Conservation (phyloP, 1,140 invertebrate species). For the Magallana angulata region DNA sequence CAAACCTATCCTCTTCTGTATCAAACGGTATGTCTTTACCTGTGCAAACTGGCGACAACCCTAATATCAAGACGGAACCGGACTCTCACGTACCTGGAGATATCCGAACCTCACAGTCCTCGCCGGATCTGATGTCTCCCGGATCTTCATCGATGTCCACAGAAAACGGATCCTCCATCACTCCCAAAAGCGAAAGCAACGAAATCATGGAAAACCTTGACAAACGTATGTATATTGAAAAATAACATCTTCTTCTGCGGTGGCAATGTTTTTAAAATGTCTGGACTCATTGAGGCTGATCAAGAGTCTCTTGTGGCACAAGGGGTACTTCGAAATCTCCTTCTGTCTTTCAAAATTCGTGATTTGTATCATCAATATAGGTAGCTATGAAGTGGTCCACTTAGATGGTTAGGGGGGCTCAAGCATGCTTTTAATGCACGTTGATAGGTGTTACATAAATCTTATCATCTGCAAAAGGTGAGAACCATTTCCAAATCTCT, state of each 20-base stretch:
- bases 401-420: slow-evolving; percentile 7
- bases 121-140: slow-evolving; percentile 38
- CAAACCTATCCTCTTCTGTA: slow-evolving; percentile 52
- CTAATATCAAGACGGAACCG: slow-evolving; percentile 44
- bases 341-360: slow-evolving; percentile 26
- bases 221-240: slow-evolving; percentile 20
- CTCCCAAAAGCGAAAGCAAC: slow-evolving; percentile 27
- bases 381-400: slow-evolving; percentile 31
- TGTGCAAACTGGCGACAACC: slow-evolving; percentile 40
- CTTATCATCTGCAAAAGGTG: not conserved
- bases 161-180: slow-evolving; percentile 40
- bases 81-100: slow-evolving; percentile 45
- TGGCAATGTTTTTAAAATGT: slow-evolving; percentile 25
- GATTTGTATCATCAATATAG: slow-evolving; percentile 38
- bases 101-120: slow-evolving; percentile 23
- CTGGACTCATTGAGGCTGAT: slow-evolving; percentile 36
- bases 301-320: slow-evolving; percentile 37
- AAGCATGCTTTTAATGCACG: slow-evolving; percentile 8
- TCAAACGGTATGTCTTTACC: slow-evolving; percentile 47
- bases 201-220: slow-evolving; percentile 42
- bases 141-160: slow-evolving; percentile 37
- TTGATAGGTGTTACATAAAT: slow-evolving; percentile 14
- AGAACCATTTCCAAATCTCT: slow-evolving; percentile 20
- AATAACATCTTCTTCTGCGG: not conserved
- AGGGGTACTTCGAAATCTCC: slow-evolving; percentile 10